Evolutionary conservation across 2,113 vertebrate genomes (phyloP).

Genomic region (Deroptyus accipitrinus): DNA sequence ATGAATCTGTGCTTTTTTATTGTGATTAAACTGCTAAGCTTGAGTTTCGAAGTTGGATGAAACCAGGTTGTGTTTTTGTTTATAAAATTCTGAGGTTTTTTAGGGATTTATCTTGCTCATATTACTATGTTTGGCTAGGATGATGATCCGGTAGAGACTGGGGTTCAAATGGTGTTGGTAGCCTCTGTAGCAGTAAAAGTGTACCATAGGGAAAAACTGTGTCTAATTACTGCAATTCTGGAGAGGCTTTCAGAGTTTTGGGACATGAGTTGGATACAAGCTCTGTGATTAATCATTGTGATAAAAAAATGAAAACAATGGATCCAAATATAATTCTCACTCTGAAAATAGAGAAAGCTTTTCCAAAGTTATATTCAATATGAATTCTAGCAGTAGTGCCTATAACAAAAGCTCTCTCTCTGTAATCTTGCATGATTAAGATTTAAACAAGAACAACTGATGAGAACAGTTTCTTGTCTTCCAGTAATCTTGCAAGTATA

Average conservation of each 20-base stretch:
- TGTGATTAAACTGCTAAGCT: neutral
- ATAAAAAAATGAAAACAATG: slow-evolving; percentile 34
- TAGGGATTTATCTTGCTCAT: neutral
- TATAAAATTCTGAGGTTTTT: neutral
- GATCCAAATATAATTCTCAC: slow-evolving; percentile 38
- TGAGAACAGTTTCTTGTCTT: slow-evolving; percentile 10
- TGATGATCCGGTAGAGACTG: neutral
- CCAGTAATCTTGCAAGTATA: neutral
- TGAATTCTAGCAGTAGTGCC: slow-evolving; percentile 29
- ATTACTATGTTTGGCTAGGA: neutral
- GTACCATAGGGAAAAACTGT: neutral
- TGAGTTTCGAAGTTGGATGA: neutral
- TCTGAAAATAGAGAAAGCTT: slow-evolving; percentile 38
- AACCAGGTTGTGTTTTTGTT: neutral
- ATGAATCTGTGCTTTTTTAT: neutral
- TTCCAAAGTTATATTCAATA: slow-evolving; percentile 31
- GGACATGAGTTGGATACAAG: neutral
- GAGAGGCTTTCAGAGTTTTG: neutral
- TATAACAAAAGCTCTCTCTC: slow-evolving; percentile 12
- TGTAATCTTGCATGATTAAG: slow-evolving; percentile 54
- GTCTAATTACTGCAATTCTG: neutral
- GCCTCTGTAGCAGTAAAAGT: neutral
- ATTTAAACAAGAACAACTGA: slow-evolving; percentile 58
- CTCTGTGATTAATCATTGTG: slow-evolving; percentile 8
- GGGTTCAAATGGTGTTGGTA: neutral